Percentiles rank a stretch among this genome's conserved stretches.
phyloP scores from a whole-genome alignment of 2,797 vertebrate species.

The Potorous gilbertii region DNA sequence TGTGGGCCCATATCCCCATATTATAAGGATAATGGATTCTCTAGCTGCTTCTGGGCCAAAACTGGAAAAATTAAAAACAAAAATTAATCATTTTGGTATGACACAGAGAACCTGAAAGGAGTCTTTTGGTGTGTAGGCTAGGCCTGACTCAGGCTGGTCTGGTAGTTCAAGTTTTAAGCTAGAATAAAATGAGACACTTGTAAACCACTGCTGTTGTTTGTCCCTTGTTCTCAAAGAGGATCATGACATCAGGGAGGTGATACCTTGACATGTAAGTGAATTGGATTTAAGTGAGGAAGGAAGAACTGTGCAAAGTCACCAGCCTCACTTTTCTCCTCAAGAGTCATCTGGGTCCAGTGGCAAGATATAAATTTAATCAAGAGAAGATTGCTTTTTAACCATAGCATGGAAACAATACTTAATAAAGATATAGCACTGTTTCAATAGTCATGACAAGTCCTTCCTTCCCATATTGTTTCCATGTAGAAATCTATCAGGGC shows the following conservation, averaged over 20 bases:
- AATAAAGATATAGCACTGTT: not conserved
- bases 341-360: no score
- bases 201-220: not conserved
- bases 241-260: no score
- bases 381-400: not conserved
- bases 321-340: no score
- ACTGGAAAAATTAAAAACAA: not conserved
- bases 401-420: not conserved
- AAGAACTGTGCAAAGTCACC: no score
- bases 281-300: no score
- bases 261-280: no score
- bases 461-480: not conserved
- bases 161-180: not conserved
- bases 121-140: not conserved
- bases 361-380: not conserved
- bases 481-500: not conserved
- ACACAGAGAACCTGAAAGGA: not conserved
- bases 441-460: not conserved
- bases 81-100: not conserved
- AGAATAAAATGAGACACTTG: not conserved
- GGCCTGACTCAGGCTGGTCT: not conserved
- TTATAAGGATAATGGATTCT: not conserved
- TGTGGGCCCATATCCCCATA: not conserved
- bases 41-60: not conserved
- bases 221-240: no score